Conservation (phyloP, 2,888 invertebrate species). For the Autographa pulchrina region DNA sequence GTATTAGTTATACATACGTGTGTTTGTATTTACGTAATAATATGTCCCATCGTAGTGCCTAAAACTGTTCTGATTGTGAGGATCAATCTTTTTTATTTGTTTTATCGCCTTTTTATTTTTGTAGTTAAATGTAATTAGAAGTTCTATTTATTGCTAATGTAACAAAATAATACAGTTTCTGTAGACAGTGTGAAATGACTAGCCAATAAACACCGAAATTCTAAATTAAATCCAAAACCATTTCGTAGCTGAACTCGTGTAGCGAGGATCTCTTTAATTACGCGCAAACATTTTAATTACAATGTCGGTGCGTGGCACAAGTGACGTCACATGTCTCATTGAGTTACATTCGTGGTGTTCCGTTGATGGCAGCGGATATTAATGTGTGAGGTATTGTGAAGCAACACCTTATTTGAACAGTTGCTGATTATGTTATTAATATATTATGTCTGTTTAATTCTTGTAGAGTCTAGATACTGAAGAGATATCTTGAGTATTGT, state of each 20-base stretch:
- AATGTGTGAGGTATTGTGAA: conserved; percentile 1
- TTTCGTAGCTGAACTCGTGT: conserved; percentile 13
- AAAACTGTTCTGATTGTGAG: no score
- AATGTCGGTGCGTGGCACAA: conserved; percentile 24
- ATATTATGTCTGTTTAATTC: no score
- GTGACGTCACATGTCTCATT: conserved; percentile 20
- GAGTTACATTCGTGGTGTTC: conserved; percentile 4
- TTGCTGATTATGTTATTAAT: conserved; percentile 28
- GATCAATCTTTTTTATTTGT: no score
- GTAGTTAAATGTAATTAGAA: no score
- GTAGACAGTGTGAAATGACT: not conserved
- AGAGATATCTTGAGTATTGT: no score
- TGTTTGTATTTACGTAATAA: no score
- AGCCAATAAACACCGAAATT: conserved; percentile 22
- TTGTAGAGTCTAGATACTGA: no score
- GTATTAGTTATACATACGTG: no score
- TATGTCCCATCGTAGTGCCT: no score
- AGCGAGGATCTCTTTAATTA: conserved; percentile 44
- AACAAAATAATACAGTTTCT: no score
- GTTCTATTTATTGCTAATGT: no score
- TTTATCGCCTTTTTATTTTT: no score
- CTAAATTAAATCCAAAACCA: conserved; percentile 29
- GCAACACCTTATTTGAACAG: conserved; percentile 3
- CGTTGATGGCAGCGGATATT: not conserved
- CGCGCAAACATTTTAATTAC: conserved; percentile 49